Evolutionary conservation across 1,140 invertebrate genomes (phyloP).

Genomic region (Rhopalosiphum padi): DNA sequence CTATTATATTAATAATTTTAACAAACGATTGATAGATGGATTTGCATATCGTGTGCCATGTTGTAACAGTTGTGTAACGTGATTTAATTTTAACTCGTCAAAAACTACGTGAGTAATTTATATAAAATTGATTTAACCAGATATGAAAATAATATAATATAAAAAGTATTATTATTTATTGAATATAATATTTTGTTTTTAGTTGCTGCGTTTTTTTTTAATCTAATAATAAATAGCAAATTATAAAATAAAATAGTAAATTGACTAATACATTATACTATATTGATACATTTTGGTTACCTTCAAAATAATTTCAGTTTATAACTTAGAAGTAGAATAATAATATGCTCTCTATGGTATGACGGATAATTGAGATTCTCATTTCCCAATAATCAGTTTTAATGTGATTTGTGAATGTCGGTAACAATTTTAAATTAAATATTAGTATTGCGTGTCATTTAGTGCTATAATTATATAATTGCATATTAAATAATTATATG

Average conservation of each 20-base stretch:
- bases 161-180: not conserved
- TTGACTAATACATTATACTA: too few relatives aligned
- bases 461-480: not conserved
- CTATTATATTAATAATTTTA: conserved; percentile 3
- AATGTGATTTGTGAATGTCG: not conserved
- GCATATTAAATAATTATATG: not conserved
- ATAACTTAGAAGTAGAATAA: not conserved
- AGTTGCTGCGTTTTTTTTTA: not conserved
- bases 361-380: not conserved
- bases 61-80: not conserved
- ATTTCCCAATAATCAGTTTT: not conserved
- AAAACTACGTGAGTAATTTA: not conserved
- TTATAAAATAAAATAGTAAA: too few relatives aligned
- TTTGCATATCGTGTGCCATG: not conserved
- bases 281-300: not conserved
- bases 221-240: not conserved
- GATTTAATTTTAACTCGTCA: not conserved
- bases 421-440: not conserved
- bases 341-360: not conserved
- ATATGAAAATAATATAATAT: not conserved
- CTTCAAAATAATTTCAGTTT: not conserved
- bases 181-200: not conserved
- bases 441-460: not conserved
- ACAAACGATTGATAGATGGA: not conserved
- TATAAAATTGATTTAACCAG: not conserved